Evolutionary conservation across 2,797 vertebrate species (phyloP).

Genomic region (Syngnathus rostellatus): DNA sequence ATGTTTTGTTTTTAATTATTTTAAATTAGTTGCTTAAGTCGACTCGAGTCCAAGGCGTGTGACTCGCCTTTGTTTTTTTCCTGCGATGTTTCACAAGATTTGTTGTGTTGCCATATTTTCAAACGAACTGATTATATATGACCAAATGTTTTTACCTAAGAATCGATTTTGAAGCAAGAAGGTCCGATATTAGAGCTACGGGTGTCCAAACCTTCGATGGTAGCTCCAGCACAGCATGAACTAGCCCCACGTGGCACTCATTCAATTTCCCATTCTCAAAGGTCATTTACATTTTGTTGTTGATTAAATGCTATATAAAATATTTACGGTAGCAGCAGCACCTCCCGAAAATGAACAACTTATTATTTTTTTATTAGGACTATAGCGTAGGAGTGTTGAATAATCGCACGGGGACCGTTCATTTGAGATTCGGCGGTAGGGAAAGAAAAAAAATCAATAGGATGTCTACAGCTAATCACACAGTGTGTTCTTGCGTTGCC

Average conservation of each 20-base stretch:
- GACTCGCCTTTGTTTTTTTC: no score
- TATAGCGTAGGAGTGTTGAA: conserved; percentile 16
- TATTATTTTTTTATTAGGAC: conserved; percentile 30
- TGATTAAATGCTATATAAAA: conserved; percentile 12
- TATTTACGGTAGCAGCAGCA: conserved; percentile 26
- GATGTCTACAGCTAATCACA: conserved; percentile 38
- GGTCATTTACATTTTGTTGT: background rate
- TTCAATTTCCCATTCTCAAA: background rate
- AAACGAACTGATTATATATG: no score
- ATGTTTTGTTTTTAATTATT: no score
- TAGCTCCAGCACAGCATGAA: background rate
- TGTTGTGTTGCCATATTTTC: no score
- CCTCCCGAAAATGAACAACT: conserved; percentile 36
- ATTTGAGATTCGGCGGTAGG: conserved; percentile 37
- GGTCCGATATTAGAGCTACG: no score
- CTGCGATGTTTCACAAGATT: no score
- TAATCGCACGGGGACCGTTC: conserved; percentile 31
- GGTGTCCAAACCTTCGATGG: background rate
- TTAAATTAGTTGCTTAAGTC: no score
- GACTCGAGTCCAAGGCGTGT: no score
- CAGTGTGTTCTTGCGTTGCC: conserved; percentile 25
- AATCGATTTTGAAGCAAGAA: no score
- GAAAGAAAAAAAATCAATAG: conserved; percentile 47
- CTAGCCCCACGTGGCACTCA: background rate
- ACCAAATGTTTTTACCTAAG: no score